Conservation (phyloP, 2,113 vertebrate genomes). For the Hyaena hyaena region DNA sequence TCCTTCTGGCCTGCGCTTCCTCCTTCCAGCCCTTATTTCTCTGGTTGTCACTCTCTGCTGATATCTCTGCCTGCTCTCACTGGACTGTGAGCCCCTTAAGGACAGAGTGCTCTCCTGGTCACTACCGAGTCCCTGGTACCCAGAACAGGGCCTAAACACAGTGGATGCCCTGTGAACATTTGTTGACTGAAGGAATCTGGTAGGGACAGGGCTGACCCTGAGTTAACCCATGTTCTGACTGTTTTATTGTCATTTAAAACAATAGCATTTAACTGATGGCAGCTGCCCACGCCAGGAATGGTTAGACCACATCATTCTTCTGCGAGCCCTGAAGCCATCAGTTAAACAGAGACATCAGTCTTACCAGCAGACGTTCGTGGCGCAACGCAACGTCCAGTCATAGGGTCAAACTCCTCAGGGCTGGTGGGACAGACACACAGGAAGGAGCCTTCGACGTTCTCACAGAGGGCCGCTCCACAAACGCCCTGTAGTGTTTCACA, state of each 20-base stretch:
- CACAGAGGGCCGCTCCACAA: conserved; percentile 90
- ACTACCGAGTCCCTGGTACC: background rate
- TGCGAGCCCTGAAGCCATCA: background rate
- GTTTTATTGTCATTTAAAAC: background rate
- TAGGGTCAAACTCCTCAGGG: conserved; percentile 88
- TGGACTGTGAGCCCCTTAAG: background rate
- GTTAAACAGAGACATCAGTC: conserved; percentile 5
- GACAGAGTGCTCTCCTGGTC: background rate
- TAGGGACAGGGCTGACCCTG: background rate
- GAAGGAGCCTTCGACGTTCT: conserved; percentile 93
- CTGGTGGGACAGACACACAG: conserved; percentile 89
- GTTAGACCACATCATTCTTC: background rate
- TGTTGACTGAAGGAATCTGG: background rate
- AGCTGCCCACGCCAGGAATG: background rate
- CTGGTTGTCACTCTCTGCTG: background rate
- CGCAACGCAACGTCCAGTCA: conserved; percentile 83
- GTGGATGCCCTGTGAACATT: background rate
- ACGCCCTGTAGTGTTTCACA: conserved; percentile 90
- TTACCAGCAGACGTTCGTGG: conserved; percentile 79
- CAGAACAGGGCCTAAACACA: background rate
- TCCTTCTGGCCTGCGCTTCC: background rate
- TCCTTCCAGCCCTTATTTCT: background rate
- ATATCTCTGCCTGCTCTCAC: background rate
- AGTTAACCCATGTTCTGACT: background rate
- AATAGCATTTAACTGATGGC: background rate